phyloP scores from a whole-genome alignment of 2,113 vertebrate species.

The Emydocephalus ijimae region DNA sequence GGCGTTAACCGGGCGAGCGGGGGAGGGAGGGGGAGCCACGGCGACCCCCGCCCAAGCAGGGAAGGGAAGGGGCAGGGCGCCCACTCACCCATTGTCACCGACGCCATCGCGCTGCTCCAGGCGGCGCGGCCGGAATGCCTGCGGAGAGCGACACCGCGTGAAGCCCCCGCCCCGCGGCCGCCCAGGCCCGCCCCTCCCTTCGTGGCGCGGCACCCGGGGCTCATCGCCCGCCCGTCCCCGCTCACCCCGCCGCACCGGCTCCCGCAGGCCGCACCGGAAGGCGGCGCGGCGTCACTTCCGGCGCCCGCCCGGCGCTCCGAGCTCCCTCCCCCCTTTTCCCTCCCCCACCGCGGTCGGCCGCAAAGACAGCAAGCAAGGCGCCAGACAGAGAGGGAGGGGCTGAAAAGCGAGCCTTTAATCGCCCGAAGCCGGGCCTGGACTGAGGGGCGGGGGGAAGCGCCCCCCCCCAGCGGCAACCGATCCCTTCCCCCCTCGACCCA shows the following conservation, averaged over 20 bases:
- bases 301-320: background rate
- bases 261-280: background rate
- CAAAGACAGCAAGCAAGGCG: background rate
- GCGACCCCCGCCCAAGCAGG: background rate
- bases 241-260: too few relatives aligned
- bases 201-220: background rate
- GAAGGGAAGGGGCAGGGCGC: background rate
- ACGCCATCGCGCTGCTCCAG: background rate
- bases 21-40: background rate
- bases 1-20: background rate
- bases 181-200: background rate
- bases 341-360: background rate
- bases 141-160: background rate
- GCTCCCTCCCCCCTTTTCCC: accelerated
- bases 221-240: background rate
- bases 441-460: accelerated
- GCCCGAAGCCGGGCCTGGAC: background rate
- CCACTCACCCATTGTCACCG: background rate
- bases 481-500: too few relatives aligned
- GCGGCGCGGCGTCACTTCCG: background rate
- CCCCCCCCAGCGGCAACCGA: too few relatives aligned
- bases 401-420: background rate
- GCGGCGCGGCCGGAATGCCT: background rate
- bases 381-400: background rate
- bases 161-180: background rate